Evolutionary conservation across 2,888 invertebrate species (phyloP).

Genomic region (Spisula solida): DNA sequence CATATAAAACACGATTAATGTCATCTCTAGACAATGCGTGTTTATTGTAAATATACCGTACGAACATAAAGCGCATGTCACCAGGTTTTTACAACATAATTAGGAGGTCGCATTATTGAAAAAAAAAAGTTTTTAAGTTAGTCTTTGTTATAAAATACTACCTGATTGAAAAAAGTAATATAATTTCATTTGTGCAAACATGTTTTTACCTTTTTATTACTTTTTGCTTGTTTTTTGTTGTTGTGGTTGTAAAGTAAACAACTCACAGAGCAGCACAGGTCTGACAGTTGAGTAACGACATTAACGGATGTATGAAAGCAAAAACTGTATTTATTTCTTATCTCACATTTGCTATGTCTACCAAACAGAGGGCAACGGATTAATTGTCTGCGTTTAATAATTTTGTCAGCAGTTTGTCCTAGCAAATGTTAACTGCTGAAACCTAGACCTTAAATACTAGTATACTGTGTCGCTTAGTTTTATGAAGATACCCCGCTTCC

Average conservation of each 20-base stretch:
- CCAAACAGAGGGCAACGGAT: not conserved
- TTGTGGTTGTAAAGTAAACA: not conserved
- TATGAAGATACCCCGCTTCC: too few relatives aligned
- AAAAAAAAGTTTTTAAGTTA: not conserved
- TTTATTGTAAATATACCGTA: not conserved
- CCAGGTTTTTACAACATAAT: not conserved
- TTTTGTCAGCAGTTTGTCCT: not conserved
- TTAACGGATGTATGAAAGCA: not conserved
- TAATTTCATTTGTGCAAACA: not conserved
- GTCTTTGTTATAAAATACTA: not conserved
- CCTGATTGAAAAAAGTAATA: not conserved
- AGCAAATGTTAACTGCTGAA: not conserved
- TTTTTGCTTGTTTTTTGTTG: not conserved
- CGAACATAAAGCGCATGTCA: not conserved
- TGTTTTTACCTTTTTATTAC: not conserved
- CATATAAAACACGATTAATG: constrained; percentile 1
- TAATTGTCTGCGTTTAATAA: not conserved
- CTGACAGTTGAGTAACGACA: not conserved
- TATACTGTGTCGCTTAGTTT: too few relatives aligned
- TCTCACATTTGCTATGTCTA: not conserved
- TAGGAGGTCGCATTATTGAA: not conserved
- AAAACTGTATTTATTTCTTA: not conserved
- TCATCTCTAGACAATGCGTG: not conserved
- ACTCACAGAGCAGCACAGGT: not conserved
- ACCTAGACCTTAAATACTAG: not conserved